Base-by-base conservation (phyloP, 1,140 invertebrate species). In the Ostrea edulis region DNA sequence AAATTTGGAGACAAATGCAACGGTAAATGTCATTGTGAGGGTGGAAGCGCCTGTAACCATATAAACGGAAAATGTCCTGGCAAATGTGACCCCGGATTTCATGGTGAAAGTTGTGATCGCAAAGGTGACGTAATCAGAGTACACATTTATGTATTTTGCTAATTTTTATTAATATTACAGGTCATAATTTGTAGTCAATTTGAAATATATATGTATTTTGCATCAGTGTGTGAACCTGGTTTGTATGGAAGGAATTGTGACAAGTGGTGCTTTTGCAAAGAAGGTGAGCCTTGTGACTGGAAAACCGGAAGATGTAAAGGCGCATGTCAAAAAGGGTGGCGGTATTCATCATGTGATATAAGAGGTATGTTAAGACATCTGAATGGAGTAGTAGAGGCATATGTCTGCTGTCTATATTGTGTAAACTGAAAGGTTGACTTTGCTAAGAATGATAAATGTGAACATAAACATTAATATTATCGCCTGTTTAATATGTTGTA, bases 231-330 rank as follows among this genome's bases (percentile, higher is more conserved):
- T 77, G 68, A 77, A 29, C 68, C 68, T 12, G 68, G 68, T 14
- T 77, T 77, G 25, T 77, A 35, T 77, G 68, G 68, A 77, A 5
- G 29, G 25, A 12, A 77, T 35, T 77, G 68, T 77, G 68, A 77
- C 25, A 77, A 77, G 29, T 77, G 68, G 68, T 77, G 68, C 25
- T 77, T 77, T 14, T 77, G 68, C 14, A 77, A 29, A 77, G 68
- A 77, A 11, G 29, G 25, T 12, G 29, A 29, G 35, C 68, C 68
- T 0, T 77, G 68, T 14, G 68, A 77, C 29, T 35, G 68, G 22
- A 29, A 35, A 25, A 29, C 22, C 29, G 68, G 68, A 77, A 29
- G 29, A 14, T 77, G 68, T 25, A 9, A 22, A 3, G 68, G 29
- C 0, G 68, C 22, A 35, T 77, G 68, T 77, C 68, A 77, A 35